Evolutionary conservation across 2,888 invertebrate species (phyloP), one percentile per base, ranked within the genome.

Genomic region (Rapana venosa): DNA sequence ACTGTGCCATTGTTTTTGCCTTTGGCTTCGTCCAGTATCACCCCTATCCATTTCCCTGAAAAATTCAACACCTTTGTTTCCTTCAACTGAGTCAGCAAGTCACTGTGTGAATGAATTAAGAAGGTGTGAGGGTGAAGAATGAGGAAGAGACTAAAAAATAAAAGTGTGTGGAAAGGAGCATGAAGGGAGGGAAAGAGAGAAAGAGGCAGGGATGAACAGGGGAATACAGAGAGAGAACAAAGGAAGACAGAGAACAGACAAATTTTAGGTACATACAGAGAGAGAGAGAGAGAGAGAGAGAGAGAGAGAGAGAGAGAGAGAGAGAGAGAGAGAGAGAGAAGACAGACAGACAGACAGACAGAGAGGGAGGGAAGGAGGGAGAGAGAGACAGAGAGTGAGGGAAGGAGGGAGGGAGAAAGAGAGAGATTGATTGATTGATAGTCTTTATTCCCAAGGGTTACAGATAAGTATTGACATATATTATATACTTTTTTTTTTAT

Each of bases 1-100:
- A 99, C 98, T 66, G 98, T 97, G n/a, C 99, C 99, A 97, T 99
- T 99, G 95, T 99, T 99, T 96, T 99, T 99, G 58, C 99, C 99
- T 96, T 98, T 98, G 0, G 99, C 97, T 95, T 98, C 98, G 95
- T 99, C 99, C 89, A 99, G 97, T 90, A 98, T 97, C 6, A 99
- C 97, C 32, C 99, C 99, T 93, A 99, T 98, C 96, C 96, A 96
- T 93, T 96, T 96, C 32, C 96, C 96, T 56, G 81, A 15, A 22
- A 47, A 83, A 79, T n/a, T 17, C 47, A 83, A 83, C 20, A 47
- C 47, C 47, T 47, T 47, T 47, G 47, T 47, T 47, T 8, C 8
- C 47, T 47, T 47, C 47, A 47, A 47, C 47, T 8, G 47, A 47
- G 47, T 47, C 47, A 47, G 47, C 47, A 47, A 47, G 8, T 47